Conservation (phyloP, 1,140 invertebrate species). For the Phthorimaea operculella region DNA sequence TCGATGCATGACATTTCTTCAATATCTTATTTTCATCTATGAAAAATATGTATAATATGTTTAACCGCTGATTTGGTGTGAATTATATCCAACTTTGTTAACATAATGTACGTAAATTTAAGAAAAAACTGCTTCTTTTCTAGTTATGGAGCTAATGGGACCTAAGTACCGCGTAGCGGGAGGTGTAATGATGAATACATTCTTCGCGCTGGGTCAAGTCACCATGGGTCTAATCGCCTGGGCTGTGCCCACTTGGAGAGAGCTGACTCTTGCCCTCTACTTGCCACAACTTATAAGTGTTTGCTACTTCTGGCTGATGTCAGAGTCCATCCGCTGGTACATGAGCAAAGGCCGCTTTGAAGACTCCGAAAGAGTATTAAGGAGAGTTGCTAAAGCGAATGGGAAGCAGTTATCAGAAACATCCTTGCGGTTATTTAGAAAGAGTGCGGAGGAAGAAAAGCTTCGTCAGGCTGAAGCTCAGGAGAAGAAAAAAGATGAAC, state of each 20-base stretch:
- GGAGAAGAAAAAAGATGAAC: constrained; percentile 16
- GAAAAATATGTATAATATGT: too few species aligned
- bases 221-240: constrained; percentile 75
- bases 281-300: constrained; percentile 73
- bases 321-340: constrained; percentile 82
- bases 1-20: too few species aligned
- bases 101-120: too few species aligned
- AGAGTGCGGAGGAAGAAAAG: constrained; percentile 31
- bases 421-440: constrained; percentile 52
- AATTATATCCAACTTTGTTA: too few species aligned
- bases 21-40: too few species aligned
- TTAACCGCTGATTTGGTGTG: too few species aligned
- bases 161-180: constrained; percentile 76
- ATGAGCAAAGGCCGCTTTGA: constrained; percentile 76
- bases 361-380: constrained; percentile 72
- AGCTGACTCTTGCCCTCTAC: constrained; percentile 74
- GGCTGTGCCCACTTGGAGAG: constrained; percentile 76
- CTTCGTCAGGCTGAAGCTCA: constrained; percentile 25
- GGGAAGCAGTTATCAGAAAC: constrained; percentile 67
- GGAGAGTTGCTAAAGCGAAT: constrained; percentile 74
- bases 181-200: constrained; percentile 75
- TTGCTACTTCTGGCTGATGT: constrained; percentile 70
- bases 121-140: constrained; percentile 21
- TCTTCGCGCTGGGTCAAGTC: constrained; percentile 78
- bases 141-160: constrained; percentile 80